A percentile compares a stretch with the other conserved stretches of the same genome.
Conservation (phyloP, 2,113 vertebrate species). For the Corythaixoides concolor region DNA sequence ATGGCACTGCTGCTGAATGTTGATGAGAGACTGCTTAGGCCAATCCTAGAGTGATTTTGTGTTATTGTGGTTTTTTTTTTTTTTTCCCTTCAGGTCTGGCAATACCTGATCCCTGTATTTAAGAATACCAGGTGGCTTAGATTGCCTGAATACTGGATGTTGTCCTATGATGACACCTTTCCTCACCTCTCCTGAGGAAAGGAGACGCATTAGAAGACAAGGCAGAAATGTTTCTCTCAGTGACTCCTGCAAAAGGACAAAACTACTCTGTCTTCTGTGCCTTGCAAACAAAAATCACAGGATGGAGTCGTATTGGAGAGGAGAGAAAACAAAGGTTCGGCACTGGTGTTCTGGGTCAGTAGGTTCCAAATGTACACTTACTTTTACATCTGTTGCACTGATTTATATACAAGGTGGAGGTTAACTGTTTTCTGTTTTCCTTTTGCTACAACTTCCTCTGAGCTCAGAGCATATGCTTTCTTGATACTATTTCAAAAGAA, state of each 20-base stretch:
- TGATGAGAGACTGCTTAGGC: constrained; percentile 12
- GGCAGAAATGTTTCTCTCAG: not conserved
- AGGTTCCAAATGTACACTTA: constrained; percentile 33
- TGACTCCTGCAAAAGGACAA: not conserved
- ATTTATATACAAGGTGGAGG: constrained; percentile 45
- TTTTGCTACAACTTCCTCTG: constrained; percentile 2
- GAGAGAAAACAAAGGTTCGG: constrained; percentile 24
- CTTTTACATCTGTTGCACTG: constrained; percentile 47
- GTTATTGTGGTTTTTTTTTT: not conserved
- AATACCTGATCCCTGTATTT: not conserved
- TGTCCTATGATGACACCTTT: not conserved
- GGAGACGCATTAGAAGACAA: not conserved
- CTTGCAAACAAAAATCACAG: not conserved
- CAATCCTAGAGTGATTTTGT: not conserved
- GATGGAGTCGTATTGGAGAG: not conserved
- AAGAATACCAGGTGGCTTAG: not conserved
- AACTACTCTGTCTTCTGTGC: not conserved
- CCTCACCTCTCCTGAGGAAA: not conserved
- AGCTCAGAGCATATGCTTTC: not conserved
- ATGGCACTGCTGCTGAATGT: not conserved
- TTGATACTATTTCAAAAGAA: not conserved
- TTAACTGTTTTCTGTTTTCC: constrained; percentile 45
- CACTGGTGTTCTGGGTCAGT: not conserved
- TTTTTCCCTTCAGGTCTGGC: not conserved
- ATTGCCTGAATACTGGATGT: not conserved